Evolutionary conservation across 2,888 invertebrate genomes (phyloP).

Genomic region (Corbicula japonica): DNA sequence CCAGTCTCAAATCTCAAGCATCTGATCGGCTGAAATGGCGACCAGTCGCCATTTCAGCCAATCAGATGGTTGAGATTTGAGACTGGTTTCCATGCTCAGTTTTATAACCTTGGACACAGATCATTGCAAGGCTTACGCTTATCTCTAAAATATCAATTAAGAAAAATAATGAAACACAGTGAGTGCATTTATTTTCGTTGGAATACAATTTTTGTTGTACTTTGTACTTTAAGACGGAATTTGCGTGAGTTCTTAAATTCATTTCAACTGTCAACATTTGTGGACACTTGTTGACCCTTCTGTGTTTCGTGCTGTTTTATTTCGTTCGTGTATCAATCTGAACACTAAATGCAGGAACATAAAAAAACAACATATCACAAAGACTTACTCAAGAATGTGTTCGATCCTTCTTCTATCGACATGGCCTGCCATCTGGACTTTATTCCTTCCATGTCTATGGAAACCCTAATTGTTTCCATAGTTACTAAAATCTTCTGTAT

Average conservation of each 20-base stretch:
- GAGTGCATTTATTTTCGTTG: not conserved
- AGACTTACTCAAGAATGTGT: slow-evolving; percentile 33
- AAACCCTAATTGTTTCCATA: not conserved
- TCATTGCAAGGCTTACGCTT: too few relatives aligned
- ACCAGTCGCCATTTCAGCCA: too few relatives aligned
- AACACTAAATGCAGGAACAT: not conserved
- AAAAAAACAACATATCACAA: not conserved
- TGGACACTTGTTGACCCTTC: not conserved
- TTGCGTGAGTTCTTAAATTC: too few relatives aligned
- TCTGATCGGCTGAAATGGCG: too few relatives aligned
- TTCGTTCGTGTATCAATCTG: not conserved
- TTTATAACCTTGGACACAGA: too few relatives aligned
- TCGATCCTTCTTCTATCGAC: slow-evolving; percentile 30
- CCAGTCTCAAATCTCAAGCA: too few relatives aligned
- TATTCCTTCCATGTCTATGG: not conserved
- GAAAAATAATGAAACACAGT: too few relatives aligned
- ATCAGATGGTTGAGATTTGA: too few relatives aligned
- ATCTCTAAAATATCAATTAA: too few relatives aligned
- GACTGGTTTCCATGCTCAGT: too few relatives aligned
- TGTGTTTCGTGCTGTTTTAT: not conserved
- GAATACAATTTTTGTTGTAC: not conserved
- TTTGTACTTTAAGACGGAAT: not conserved
- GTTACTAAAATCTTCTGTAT: not conserved
- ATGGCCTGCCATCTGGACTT: slow-evolving; percentile 22
- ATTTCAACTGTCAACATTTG: not conserved